Base-by-base conservation (phyloP, 37 sponge, comb jelly and placozoan genomes). In the Spongia lamella region DNA sequence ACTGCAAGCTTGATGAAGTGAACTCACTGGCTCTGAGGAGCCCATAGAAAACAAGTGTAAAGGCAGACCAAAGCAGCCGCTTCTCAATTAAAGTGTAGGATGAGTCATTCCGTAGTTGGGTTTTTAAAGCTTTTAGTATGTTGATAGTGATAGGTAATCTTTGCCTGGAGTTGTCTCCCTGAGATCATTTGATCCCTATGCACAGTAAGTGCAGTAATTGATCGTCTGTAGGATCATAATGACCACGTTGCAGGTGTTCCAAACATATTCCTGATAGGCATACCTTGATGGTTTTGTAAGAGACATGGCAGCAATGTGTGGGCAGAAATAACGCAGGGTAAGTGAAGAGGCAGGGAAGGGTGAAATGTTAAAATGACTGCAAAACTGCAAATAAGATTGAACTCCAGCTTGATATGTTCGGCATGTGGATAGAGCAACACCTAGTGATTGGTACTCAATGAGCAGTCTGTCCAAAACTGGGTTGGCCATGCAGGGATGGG, bases 321-420 rank as follows among this genome's bases (percentile, higher is more conserved):
- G n/a, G n/a, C n/a, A n/a, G n/a, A n/a, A n/a, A n/a, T n/a, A n/a
- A n/a, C n/a, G n/a, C n/a, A n/a, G n/a, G n/a, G 50, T 47, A 32
- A 47, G 69, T 20, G 43, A 24, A 9, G 69, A 67, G 20, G 50
- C 63, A 21, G 75, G 75, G 60, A 73, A 27, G 17, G 75, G 75
- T 20, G 32, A 20, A 17, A 64, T 37, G 58, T 32, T 17, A 39
- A 38, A 32, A 40, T n/a, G 21, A 22, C 32, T 33, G 63, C 75
- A 73, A 32, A 73, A 73, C 19, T 32, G 63, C 20, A 20, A 19
- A 63, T 34, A 73, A 21, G 39, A 25, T n/a, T 73, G 56, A 30
- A 60, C 30, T 20, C 75, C 75, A 21, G 75, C 75, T 24, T 59
- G 75, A 40, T 73, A 73, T 20, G 75, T 59, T 37, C 61, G 62